Percentiles rank a stretch among this genome's conserved stretches.
phyloP scores from a whole-genome alignment of 1,140 invertebrate genomes.

The Heliconius nattereri region DNA sequence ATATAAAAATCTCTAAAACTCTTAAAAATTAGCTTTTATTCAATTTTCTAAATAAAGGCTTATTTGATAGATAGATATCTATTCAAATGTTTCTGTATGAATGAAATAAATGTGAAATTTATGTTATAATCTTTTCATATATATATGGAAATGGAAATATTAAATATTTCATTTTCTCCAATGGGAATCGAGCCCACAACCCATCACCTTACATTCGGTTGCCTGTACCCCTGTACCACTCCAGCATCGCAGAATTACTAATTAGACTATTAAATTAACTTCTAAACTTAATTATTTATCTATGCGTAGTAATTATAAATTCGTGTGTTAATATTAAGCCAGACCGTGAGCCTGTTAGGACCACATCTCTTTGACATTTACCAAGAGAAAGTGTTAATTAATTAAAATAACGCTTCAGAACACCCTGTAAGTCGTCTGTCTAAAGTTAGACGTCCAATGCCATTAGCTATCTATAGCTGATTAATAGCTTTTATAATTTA shows the following conservation, averaged over 20 bases:
- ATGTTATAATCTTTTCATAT: neutral
- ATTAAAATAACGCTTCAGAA: constrained; percentile 35
- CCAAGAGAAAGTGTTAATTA: constrained; percentile 27
- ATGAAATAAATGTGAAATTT: neutral
- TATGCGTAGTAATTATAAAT: constrained; percentile 17
- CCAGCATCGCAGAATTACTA: too few species aligned
- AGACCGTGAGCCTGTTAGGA: neutral
- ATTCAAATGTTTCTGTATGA: neutral
- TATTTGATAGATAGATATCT: neutral
- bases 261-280: neutral
- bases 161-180: neutral
- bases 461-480: neutral
- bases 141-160: too few species aligned
- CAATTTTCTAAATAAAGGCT: neutral
- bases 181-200: neutral
- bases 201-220: neutral
- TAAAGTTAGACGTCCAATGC: neutral
- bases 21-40: neutral
- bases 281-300: neutral
- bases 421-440: constrained; percentile 21
- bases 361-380: constrained; percentile 18
- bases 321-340: constrained; percentile 9
- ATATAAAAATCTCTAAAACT: too few species aligned
- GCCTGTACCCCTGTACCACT: too few species aligned
- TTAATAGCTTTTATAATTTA: neutral